Evolutionary conservation across 2,797 vertebrate genomes (phyloP).

Genomic region (Gadopsis marmoratus): DNA sequence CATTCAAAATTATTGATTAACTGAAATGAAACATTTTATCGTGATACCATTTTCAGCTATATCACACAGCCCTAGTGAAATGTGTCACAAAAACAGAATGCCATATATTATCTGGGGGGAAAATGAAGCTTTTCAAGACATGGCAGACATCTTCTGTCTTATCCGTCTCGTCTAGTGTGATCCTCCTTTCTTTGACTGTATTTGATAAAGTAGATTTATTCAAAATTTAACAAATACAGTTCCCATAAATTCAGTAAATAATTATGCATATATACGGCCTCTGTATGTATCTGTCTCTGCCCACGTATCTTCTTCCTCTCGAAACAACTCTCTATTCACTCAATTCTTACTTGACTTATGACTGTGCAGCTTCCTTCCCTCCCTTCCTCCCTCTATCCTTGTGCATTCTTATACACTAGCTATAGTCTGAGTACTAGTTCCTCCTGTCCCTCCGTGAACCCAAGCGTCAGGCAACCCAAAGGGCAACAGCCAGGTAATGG

Average conservation of each 20-base stretch:
- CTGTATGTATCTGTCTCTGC: neutral
- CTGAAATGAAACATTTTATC: no score
- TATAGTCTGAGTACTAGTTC: neutral
- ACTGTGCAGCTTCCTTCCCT: constrained; percentile 6
- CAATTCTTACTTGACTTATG: constrained; percentile 28
- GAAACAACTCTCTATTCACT: constrained; percentile 29
- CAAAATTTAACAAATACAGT: neutral
- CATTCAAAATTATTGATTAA: no score
- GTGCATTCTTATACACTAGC: neutral
- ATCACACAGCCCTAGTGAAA: no score
- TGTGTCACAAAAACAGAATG: neutral
- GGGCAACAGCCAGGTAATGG: neutral
- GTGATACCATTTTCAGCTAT: no score
- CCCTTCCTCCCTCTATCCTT: neutral
- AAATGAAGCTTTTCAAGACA: neutral
- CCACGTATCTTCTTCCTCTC: neutral
- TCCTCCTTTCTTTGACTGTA: neutral
- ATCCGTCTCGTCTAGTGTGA: neutral
- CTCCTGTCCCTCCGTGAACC: neutral
- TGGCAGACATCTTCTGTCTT: neutral
- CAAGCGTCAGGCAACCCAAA: neutral
- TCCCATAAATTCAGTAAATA: neutral
- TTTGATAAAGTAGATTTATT: neutral
- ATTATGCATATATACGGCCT: neutral
- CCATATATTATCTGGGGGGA: neutral